Evolutionary conservation across 2,113 vertebrate genomes (phyloP).

Genomic region (Propithecus coquereli): DNA sequence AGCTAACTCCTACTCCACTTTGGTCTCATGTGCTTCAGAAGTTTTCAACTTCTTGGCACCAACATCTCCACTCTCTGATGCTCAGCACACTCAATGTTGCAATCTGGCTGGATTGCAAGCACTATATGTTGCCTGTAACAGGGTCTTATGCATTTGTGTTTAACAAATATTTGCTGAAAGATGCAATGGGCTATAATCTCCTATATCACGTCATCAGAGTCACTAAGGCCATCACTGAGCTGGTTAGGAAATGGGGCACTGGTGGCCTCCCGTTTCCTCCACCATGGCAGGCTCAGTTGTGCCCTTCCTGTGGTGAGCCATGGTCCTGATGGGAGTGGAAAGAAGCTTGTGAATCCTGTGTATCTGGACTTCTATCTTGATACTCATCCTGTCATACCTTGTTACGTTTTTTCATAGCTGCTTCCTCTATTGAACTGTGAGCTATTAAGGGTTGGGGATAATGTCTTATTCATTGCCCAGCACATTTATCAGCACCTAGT

Average conservation of each 20-base stretch:
- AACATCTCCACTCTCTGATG: neutral
- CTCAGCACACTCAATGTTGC: neutral
- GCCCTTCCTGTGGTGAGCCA: neutral
- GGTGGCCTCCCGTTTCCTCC: neutral
- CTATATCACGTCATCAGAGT: neutral
- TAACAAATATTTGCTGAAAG: neutral
- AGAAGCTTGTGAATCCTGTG: neutral
- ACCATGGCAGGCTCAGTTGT: fast-evolving
- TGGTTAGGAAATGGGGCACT: neutral
- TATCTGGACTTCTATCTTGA: neutral
- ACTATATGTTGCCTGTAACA: neutral
- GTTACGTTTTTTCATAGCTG: neutral
- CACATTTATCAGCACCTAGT: neutral
- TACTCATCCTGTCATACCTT: neutral
- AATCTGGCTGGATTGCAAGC: neutral
- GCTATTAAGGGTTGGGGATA: neutral
- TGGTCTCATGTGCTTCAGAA: neutral
- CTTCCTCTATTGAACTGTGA: neutral
- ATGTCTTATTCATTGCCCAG: neutral
- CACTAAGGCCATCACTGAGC: neutral
- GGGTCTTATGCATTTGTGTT: neutral
- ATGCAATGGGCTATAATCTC: neutral
- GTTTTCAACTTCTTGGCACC: neutral
- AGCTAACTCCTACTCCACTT: neutral
- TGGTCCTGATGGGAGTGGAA: neutral